Evolutionary conservation across 2,888 invertebrate species (phyloP).

Genomic region (Polyommatus iphigenia): DNA sequence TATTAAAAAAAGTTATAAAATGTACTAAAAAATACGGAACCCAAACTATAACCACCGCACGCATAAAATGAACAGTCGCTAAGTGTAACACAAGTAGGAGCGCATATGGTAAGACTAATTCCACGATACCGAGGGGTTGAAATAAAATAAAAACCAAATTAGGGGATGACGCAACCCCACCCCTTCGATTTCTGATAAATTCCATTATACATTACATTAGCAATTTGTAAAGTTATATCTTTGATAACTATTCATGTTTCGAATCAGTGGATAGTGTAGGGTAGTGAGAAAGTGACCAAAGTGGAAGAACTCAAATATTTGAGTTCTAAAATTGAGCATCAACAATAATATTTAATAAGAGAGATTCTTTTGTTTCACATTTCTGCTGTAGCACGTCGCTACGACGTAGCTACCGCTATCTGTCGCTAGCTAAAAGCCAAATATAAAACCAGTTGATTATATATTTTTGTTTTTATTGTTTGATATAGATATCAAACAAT

Average conservation of each 20-base stretch:
- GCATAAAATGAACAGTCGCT: conserved; percentile 66
- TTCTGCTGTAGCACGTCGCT: too few species aligned
- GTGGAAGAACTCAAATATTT: background rate
- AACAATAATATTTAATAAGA: too few species aligned
- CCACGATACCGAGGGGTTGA: conserved; percentile 63
- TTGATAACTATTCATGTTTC: conserved; percentile 20
- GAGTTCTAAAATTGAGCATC: background rate
- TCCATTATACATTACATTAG: conserved; percentile 75
- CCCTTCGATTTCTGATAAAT: conserved; percentile 79
- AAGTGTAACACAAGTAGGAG: conserved; percentile 75
- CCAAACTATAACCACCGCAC: conserved; percentile 43
- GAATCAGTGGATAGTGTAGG: background rate
- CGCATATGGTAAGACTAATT: conserved; percentile 80
- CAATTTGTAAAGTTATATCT: conserved; percentile 49
- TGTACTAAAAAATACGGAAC: background rate
- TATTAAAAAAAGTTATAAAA: background rate
- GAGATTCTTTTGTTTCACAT: too few species aligned
- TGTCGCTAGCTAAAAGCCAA: too few species aligned
- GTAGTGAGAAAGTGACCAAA: background rate
- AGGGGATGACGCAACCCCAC: conserved; percentile 78
- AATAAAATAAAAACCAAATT: conserved; percentile 78
- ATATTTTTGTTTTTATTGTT: too few species aligned
- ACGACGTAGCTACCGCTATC: too few species aligned
- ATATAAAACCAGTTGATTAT: too few species aligned
- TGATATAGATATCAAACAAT: too few species aligned